Base-by-base conservation (phyloP, 2,888 invertebrate species). In the Molorchus minor region DNA sequence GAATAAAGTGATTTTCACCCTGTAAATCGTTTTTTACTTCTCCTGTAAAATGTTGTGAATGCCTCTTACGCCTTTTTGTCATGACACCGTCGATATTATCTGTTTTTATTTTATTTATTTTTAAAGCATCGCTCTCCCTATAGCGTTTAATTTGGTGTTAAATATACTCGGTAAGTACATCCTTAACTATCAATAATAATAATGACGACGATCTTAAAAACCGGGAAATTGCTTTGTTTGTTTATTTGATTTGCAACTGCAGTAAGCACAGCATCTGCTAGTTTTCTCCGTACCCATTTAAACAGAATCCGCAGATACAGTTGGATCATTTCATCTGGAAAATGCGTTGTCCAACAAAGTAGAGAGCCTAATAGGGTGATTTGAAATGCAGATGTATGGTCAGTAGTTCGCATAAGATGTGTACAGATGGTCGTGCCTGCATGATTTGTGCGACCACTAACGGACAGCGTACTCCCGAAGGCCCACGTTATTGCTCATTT, bases 361-460 rank as follows among this genome's bases (percentile, higher is more conserved):
- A 41, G 62, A 55, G 57, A 62, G 59, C 51, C 56, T 65, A 63
- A 65, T 65, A 76, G 76, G 64, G 63, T 69, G 65, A 75, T 77
- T 77, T 78, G 76, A 77, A 77, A 77, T 78, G 77, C 77, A 78
- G 76, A 78, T 77, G 75, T 76, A 78, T 75, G 76, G 73, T 72
- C 73, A 67, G 71, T 68, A 71, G 67, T 71, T 67, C 70, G 61
- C 62, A 65, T 67, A 71, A 73, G 79, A 78, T 75, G 77, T 76
- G 71, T 77, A 77, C 74, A 77, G 76, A 79, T 79, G 77, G 75
- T 69, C 69, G 70, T 70, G 71, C 70, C 70, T 72, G 75, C 75
- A 78, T 78, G 78, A 79, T 78, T 78, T 78, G 79, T 79, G 75
- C 69, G 75, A 77, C 77, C 78, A 72, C 78, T 72, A 74, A 71